Percentiles rank a stretch among this genome's conserved stretches.
Conservation (phyloP, 2,888 invertebrate species). For the Parnassius glacialis region DNA sequence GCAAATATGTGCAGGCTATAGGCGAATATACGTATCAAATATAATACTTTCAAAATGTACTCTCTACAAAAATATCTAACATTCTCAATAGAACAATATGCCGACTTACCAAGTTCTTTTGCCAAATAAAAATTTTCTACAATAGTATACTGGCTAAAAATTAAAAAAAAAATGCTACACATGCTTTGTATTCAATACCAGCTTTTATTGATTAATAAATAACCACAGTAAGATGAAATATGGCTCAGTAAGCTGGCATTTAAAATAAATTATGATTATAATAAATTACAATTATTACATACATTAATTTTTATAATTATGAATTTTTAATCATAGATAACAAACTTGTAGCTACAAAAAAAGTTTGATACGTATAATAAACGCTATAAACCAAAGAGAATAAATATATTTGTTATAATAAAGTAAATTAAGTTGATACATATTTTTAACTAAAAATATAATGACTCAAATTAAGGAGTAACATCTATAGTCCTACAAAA, state of each 20-base stretch:
- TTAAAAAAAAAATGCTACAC: neutral
- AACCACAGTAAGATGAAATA: too few relatives aligned
- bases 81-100: too few relatives aligned
- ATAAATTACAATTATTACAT: too few relatives aligned
- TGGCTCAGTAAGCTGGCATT: too few relatives aligned
- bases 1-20: conserved; percentile 14
- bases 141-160: neutral
- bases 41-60: neutral
- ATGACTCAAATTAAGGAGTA: conserved; percentile 45
- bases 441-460: conserved; percentile 37
- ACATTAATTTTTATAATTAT: too few relatives aligned
- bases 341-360: conserved; percentile 4
- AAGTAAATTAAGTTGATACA: conserved; percentile 36
- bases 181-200: neutral
- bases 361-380: conserved; percentile 30
- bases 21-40: conserved; percentile 31
- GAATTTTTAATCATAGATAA: too few relatives aligned
- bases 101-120: too few relatives aligned
- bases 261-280: too few relatives aligned
- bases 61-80: too few relatives aligned
- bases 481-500: conserved; percentile 27
- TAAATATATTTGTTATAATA: conserved; percentile 30
- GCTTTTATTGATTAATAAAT: neutral
- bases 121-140: too few relatives aligned
- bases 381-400: conserved; percentile 27